phyloP scores from a whole-genome alignment of 2,888 invertebrate genomes.

The Carcina quercana region DNA sequence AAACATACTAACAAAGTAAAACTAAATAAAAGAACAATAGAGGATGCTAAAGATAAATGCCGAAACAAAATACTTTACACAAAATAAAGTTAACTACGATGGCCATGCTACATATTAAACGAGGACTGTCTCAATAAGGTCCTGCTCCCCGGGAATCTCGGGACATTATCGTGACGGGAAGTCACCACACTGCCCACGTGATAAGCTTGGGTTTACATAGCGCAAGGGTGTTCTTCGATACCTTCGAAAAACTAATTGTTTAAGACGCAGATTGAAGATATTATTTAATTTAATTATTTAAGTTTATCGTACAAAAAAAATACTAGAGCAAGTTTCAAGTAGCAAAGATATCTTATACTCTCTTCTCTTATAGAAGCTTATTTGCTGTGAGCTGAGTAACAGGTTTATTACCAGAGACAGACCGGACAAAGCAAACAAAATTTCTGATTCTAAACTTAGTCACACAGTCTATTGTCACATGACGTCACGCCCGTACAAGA shows the following conservation, averaged over 20 bases:
- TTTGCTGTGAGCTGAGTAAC: neutral
- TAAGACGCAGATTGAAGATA: no score
- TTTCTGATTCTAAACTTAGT: no score
- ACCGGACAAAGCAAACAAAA: no score
- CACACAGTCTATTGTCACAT: no score
- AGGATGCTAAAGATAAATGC: no score
- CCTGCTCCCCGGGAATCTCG: conserved; percentile 34
- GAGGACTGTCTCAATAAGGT: conserved; percentile 43
- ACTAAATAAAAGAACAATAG: no score
- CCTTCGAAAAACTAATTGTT: no score
- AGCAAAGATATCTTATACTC: neutral
- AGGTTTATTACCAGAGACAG: neutral
- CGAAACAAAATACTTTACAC: neutral
- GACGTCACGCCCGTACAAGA: no score
- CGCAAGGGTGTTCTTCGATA: no score
- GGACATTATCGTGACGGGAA: conserved; percentile 48
- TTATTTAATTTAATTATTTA: conserved; percentile 2
- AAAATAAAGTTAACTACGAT: neutral
- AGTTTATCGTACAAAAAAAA: neutral
- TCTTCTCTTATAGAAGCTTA: neutral
- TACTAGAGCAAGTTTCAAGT: neutral
- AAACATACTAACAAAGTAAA: no score
- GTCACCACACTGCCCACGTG: conserved; percentile 44
- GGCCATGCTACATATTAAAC: neutral
- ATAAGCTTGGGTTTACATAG: conserved; percentile 24